Evolutionary conservation across 2,888 invertebrate species (phyloP).

Genomic region (Pimpla rufipes): DNA sequence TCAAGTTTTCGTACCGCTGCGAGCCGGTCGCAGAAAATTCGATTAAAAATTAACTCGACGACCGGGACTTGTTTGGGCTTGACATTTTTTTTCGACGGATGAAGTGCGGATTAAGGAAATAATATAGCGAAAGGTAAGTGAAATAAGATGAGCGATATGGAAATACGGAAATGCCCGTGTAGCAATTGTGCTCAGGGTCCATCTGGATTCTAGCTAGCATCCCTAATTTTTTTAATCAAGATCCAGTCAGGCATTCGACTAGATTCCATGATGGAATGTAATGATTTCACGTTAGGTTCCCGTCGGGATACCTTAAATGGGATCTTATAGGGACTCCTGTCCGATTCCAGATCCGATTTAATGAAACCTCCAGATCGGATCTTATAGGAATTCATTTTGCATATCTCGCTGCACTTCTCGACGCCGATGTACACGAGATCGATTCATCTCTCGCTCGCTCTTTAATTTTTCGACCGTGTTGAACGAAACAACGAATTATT

Average conservation of each 20-base stretch:
- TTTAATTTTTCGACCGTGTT: constrained; percentile 10
- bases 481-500: not conserved
- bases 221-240: not conserved
- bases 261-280: constrained; percentile 3
- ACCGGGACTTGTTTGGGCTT: not conserved
- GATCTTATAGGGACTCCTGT: no score
- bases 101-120: not conserved
- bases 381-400: no score
- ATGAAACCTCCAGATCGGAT: no score
- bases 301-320: not conserved
- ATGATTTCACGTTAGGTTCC: not conserved
- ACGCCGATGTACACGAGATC: constrained; percentile 13
- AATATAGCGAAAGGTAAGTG: not conserved
- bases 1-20: constrained; percentile 1
- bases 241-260: not conserved
- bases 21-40: not conserved
- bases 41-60: constrained; percentile 17
- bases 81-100: not conserved
- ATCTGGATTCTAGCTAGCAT: not conserved
- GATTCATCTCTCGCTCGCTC: constrained; percentile 15
- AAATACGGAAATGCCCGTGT: no score
- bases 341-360: no score
- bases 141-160: not conserved
- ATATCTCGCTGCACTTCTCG: constrained; percentile 21
- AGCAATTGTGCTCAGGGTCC: no score